phyloP scores from a whole-genome alignment of 2,888 invertebrate species.

The Notodonta ziczac region DNA sequence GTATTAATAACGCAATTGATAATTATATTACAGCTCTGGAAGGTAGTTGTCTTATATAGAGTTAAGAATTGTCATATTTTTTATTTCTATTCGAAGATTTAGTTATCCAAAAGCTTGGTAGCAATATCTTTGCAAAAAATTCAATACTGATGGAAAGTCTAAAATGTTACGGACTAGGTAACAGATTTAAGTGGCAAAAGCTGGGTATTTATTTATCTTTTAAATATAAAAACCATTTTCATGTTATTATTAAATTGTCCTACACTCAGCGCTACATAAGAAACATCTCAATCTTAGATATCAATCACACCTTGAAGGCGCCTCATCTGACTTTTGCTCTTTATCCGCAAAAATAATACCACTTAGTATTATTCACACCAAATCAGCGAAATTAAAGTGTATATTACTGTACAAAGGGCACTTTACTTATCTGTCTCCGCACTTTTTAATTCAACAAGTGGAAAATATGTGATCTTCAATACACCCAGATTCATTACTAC shows the following conservation, averaged over 20 bases:
- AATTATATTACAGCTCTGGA: no score
- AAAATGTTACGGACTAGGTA: no score
- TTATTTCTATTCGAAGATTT: no score
- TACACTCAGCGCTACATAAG: constrained; percentile 10
- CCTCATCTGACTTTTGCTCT: constrained; percentile 32
- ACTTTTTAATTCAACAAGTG: neutral
- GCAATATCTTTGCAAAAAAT: no score
- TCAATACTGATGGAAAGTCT: no score
- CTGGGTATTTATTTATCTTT: no score
- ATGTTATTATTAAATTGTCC: neutral
- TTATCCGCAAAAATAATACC: constrained; percentile 25
- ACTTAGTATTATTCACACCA: neutral
- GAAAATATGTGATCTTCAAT: neutral
- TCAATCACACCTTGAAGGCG: constrained; percentile 30
- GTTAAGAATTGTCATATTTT: no score
- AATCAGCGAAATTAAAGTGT: neutral
- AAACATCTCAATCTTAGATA: constrained; percentile 16
- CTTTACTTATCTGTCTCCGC: neutral
- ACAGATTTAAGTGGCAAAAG: no score
- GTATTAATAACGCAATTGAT: no score
- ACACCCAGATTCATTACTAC: neutral
- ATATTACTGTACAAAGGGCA: neutral
- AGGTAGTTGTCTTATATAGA: no score
- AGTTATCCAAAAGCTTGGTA: no score
- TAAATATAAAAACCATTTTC: no score